These are phyloP conservation scores for Heterocephalus glaber DNA, from an alignment of 2,113 vertebrate species.

Conservation along the genomic window DNA sequence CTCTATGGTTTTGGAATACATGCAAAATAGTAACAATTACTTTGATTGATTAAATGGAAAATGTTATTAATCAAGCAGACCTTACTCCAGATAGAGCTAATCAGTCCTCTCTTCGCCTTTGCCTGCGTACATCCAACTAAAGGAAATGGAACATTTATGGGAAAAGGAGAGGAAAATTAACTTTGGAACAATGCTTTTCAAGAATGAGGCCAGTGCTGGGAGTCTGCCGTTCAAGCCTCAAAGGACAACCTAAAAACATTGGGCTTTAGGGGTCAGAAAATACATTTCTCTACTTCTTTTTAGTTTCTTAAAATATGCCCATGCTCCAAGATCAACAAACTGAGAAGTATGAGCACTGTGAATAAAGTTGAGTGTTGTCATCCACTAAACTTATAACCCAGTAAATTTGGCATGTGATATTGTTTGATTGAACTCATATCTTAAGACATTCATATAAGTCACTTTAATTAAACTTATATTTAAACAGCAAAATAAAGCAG, in stretches of 20 bases:
- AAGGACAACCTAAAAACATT: constrained; percentile 42
- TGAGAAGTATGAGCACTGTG: constrained; percentile 61
- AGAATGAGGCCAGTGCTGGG: neutral
- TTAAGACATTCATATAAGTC: constrained; percentile 68
- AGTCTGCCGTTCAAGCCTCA: neutral
- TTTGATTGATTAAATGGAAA: neutral
- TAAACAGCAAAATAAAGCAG: constrained; percentile 50
- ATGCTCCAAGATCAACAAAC: constrained; percentile 79
- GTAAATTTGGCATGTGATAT: constrained; percentile 55
- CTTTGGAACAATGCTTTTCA: neutral
- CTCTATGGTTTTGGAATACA: neutral
- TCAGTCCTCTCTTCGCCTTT: neutral
- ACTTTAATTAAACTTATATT: constrained; percentile 72
- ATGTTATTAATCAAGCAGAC: neutral
- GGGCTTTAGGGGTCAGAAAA: constrained; percentile 54
- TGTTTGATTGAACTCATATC: constrained; percentile 72
- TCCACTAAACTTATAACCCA: constrained; percentile 77
- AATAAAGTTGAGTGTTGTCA: constrained; percentile 71
- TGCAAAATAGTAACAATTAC: neutral
- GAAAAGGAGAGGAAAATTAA: neutral
- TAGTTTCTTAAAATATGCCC: constrained; percentile 66
- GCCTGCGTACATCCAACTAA: neutral
- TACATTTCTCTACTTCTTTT: constrained; percentile 64
- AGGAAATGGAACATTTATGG: neutral
- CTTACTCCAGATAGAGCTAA: neutral